Percentiles rank a stretch among this genome's conserved stretches.
Conservation (phyloP, 1,140 invertebrate species). For the Sycophila sp. region DNA sequence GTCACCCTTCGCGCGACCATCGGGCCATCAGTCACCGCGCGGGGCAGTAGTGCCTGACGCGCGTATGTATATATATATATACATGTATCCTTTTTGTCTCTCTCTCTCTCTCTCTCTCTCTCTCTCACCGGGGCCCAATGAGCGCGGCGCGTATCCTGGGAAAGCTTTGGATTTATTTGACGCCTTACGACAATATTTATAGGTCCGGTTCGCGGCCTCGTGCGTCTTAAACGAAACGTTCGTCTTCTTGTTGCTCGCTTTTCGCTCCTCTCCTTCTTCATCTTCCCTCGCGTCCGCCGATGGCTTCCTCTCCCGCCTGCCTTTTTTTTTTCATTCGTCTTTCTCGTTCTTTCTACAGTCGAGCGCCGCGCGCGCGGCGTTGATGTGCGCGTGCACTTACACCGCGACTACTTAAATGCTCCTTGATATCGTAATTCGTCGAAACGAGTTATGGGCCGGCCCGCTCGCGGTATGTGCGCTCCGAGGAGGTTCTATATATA, state of each 20-base stretch:
- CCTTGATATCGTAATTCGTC: conserved; percentile 33
- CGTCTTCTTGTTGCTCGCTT: not conserved
- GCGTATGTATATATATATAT: not conserved
- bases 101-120: conserved; percentile 8
- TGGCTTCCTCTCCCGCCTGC: not conserved
- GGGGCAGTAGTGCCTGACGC: not conserved
- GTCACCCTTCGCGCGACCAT: conserved; percentile 60
- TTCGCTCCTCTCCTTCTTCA: not conserved
- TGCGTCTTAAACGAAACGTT: conserved; percentile 27
- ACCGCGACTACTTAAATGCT: conserved; percentile 21
- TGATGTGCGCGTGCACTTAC: not conserved
- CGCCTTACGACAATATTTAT: conserved; percentile 65
- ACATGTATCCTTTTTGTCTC: conserved; percentile 56
- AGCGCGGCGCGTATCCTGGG: conserved; percentile 53
- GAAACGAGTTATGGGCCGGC: conserved; percentile 7
- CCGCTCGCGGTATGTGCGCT: not conserved
- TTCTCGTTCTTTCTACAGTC: no score
- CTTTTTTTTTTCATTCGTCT: not conserved
- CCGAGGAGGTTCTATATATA: conserved; percentile 13
- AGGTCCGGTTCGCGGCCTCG: conserved; percentile 56
- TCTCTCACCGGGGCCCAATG: not conserved
- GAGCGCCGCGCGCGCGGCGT: not conserved
- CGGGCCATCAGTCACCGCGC: conserved; percentile 58
- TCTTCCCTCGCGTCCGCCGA: not conserved
- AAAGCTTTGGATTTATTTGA: conserved; percentile 66